Base-by-base conservation (phyloP, 2,888 invertebrate genomes). In the Zootermopsis nevadensis region DNA sequence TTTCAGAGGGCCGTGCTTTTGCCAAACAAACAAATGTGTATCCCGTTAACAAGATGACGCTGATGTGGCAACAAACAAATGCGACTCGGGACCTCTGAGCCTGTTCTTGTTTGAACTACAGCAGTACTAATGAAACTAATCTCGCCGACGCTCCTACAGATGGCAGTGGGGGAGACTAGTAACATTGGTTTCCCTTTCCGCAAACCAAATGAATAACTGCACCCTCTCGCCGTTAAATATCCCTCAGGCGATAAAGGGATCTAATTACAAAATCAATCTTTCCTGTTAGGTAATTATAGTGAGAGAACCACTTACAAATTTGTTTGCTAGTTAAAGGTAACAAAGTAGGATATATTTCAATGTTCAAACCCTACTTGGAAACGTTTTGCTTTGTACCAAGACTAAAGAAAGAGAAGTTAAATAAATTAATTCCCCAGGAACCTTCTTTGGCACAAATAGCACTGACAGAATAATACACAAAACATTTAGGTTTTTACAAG, bases 231-330 rank as follows among this genome's bases (percentile, higher is more conserved):
- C 30, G 84, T 83, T 84, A 83, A 84, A 79, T 66, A 82, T 81
- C 84, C 84, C 83, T 33, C 30, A 80, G 83, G 85, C 85, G 85
- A 85, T 85, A 85, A 83, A 83, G 81, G 83, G 77, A 82, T 74
- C 83, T 85, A 83, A 85, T 85, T 82, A 83, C 83, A 84, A 83
- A 84, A 84, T 84, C 84, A 84, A 84, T 84, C 84, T 84, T 72
- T 81, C 80, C 82, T 74, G 81, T 66, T 67, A 83, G 77, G 83
- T 84, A 84, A 84, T 84, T 84, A 84, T 83, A 80, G 72, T 38
- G 30, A 24, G 42, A 33, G 76, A 53, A 33, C 38, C 55, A 35
- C 79, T 42, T 42, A 77, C 72, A 76, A 76, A 82, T 84, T 84
- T 82, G 84, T 84, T 38, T 79, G 67, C 80, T 84, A 72, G 82